Evolutionary conservation across 1,140 invertebrate species (phyloP), one percentile per base, ranked within the genome.

Genomic region (Drosophila hydei): DNA sequence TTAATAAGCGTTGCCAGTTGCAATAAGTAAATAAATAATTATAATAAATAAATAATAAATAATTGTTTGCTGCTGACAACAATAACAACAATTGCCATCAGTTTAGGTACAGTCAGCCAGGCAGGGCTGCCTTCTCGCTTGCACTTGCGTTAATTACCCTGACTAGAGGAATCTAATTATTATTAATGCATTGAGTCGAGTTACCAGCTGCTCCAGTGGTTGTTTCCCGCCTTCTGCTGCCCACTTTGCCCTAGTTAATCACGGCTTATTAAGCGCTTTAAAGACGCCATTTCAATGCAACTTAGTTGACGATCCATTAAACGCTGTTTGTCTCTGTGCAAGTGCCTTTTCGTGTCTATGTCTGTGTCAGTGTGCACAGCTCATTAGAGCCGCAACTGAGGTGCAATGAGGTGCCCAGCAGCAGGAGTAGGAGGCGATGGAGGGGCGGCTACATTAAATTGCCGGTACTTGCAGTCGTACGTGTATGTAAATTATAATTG

Each of bases 41-140:
- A 81, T 88, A 81, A 87, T 88, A 87, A 81, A 85, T 87, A 87
- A 77, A 85, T 85, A 72, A 85, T 77, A 77, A 80, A 80, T 69
- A 62, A 70, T 61, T 50, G 63, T 73, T 36, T 40, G 50, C 51
- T 68, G 70, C 43, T 14, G 58, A n/a, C 50, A 47, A 38, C 19
- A 27, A 51, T 21, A 45, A 56, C 18, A 67, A 51, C 18, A 61
- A 18, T 18, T n/a, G n/a, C n/a, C n/a, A n/a, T n/a, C 59, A 58
- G 6, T 42, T 8, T 33, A 43, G 38, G 70, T 72, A 72, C 63
- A 72, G 63, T 72, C 63, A 12, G 30, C 9, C 7, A 33, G 9
- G 0, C 12, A 33, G 8, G 42, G 33, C 23, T 25, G 64, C 14
- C 25, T 6, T 62, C 58, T 56, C 65, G 9, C 58, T 69, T 23